Evolutionary conservation across 2,113 vertebrate species (phyloP).

Genomic region (Halcyon malimbica): DNA sequence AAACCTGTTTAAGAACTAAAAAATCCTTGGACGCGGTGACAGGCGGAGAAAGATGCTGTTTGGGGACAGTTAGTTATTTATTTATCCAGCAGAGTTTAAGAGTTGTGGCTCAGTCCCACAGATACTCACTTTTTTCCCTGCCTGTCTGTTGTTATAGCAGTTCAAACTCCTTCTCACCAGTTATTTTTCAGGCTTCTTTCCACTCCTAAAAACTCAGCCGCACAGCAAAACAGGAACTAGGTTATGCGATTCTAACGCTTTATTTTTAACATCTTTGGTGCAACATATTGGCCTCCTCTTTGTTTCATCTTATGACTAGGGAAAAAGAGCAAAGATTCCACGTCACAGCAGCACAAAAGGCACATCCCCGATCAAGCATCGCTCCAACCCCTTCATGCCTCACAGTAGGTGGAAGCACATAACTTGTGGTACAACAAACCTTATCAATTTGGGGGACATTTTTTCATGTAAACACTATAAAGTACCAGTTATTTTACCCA

Average conservation of each 20-base stretch:
- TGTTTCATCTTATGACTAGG: constrained; percentile 54
- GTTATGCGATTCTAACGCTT: constrained; percentile 57
- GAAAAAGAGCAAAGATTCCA: constrained; percentile 1
- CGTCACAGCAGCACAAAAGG: not conserved
- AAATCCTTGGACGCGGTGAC: constrained; percentile 59
- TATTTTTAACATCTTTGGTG: constrained; percentile 67
- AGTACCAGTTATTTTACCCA: not conserved
- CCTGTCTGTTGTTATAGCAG: not conserved
- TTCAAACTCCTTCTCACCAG: constrained; percentile 7
- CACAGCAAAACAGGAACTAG: not conserved
- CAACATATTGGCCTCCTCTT: constrained; percentile 56
- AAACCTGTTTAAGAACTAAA: constrained; percentile 64
- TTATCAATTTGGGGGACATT: not conserved
- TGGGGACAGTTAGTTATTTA: constrained; percentile 14
- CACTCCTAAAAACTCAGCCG: constrained; percentile 38
- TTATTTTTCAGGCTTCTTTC: constrained; percentile 41
- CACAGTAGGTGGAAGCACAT: not conserved
- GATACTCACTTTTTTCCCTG: not conserved
- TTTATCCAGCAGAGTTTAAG: not conserved
- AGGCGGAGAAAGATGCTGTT: constrained; percentile 35
- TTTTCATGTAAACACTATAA: not conserved
- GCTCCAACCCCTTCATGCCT: not conserved
- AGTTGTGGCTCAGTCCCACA: not conserved
- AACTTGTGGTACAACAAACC: not conserved
- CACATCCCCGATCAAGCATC: not conserved